Evolutionary conservation across 2,888 invertebrate genomes (phyloP).

Genomic region (Zele albiditarsus): DNA sequence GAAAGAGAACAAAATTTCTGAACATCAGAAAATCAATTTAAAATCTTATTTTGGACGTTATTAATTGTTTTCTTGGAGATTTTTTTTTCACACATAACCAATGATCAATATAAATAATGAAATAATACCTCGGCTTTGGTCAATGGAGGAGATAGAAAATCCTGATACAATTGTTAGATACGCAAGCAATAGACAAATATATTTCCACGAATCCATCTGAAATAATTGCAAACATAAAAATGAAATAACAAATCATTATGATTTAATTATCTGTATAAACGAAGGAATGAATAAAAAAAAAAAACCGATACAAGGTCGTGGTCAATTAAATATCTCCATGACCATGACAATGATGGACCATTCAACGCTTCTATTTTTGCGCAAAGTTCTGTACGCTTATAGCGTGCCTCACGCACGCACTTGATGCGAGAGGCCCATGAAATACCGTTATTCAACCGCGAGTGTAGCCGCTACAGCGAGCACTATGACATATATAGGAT

Average conservation of each 20-base stretch:
- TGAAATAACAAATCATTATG: background rate
- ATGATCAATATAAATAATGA: too few relatives aligned
- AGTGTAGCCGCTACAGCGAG: conserved; percentile 42
- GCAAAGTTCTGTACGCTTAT: conserved; percentile 25
- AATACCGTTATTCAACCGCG: conserved; percentile 63
- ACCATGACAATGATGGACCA: conserved; percentile 30
- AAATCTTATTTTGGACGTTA: too few relatives aligned
- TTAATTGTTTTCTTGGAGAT: too few relatives aligned
- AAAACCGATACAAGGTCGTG: conserved; percentile 28
- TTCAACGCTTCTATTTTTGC: background rate
- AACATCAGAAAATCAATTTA: too few relatives aligned
- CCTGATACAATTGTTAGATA: conserved; percentile 61
- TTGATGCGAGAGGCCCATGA: conserved; percentile 53
- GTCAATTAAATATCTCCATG: conserved; percentile 28
- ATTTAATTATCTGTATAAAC: conserved; percentile 30
- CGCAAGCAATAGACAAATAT: conserved; percentile 61
- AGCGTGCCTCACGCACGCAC: conserved; percentile 54
- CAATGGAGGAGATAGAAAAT: conserved; percentile 60
- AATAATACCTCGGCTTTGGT: conserved; percentile 58
- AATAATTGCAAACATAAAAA: conserved; percentile 50
- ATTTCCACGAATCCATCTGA: conserved; percentile 67
- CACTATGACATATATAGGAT: conserved; percentile 56
- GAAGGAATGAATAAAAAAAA: conserved; percentile 23
- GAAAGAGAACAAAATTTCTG: too few relatives aligned
- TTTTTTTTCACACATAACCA: too few relatives aligned